These are phyloP conservation scores for Ochropleura leucogaster DNA, from an alignment of 2,888 invertebrate species.

Conservation along the genomic window DNA sequence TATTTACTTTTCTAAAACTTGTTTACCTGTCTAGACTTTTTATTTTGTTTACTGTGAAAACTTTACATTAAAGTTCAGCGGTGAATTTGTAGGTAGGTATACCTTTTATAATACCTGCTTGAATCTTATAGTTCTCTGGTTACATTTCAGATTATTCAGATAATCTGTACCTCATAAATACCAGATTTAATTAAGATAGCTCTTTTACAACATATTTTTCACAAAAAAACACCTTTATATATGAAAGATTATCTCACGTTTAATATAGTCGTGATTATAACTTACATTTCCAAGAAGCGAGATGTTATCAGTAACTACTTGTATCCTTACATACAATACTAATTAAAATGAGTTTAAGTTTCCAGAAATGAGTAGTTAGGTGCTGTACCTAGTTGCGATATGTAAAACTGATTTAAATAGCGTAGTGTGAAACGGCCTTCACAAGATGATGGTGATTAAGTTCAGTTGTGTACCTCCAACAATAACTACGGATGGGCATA, in stretches of 20 bases:
- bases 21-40: constrained; percentile 43
- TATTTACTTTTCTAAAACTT: constrained; percentile 50
- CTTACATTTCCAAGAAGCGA: constrained; percentile 38
- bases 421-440: constrained; percentile 67
- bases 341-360: constrained; percentile 37
- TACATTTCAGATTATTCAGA: constrained; percentile 4
- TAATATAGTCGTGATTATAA: constrained; percentile 37
- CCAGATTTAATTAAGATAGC: constrained; percentile 46
- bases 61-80: neutral
- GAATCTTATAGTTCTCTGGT: neutral
- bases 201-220: constrained; percentile 8
- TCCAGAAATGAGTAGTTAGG: constrained; percentile 26
- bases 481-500: constrained; percentile 59
- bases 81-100: neutral
- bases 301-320: constrained; percentile 36
- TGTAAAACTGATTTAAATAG: constrained; percentile 73
- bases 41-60: constrained; percentile 13
- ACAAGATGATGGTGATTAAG: constrained; percentile 73
- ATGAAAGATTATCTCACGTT: constrained; percentile 36
- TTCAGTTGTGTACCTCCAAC: constrained; percentile 73
- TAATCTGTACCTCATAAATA: constrained; percentile 25
- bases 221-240: constrained; percentile 15
- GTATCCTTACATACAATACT: constrained; percentile 40
- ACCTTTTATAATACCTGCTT: neutral
- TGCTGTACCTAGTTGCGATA: constrained; percentile 43